Conservation (phyloP, 2,797 vertebrate genomes). For the Aplochiton taeniatus region DNA sequence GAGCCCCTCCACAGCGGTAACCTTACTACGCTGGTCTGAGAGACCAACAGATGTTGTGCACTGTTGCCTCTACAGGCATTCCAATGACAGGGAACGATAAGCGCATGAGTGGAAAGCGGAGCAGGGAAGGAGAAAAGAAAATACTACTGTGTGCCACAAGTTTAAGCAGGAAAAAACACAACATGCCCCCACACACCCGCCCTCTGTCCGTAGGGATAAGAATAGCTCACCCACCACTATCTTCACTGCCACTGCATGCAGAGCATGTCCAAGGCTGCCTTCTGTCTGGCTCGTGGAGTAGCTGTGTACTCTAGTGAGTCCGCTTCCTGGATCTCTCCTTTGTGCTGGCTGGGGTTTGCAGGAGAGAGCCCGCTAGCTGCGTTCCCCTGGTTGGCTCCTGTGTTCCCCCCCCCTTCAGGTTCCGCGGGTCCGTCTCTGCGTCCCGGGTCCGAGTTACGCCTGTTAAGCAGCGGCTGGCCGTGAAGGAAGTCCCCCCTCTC, state of each 20-base stretch:
- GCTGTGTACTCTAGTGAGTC: constrained; percentile 61
- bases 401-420: constrained; percentile 29
- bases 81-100: constrained; percentile 50
- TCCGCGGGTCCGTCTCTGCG: constrained; percentile 32
- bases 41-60: constrained; percentile 51
- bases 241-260: constrained; percentile 72
- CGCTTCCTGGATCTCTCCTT: constrained; percentile 67
- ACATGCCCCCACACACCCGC: constrained; percentile 12
- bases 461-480: constrained; percentile 51
- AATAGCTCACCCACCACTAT: constrained; percentile 75
- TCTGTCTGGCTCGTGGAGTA: constrained; percentile 50
- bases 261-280: constrained; percentile 68
- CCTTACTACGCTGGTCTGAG: constrained; percentile 28
- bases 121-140: constrained; percentile 61
- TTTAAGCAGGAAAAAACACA: constrained; percentile 61
- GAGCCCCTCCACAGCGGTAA: constrained; percentile 25
- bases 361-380: constrained; percentile 30
- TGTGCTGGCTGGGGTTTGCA: constrained; percentile 62
- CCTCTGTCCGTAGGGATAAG: constrained; percentile 59
- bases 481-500: constrained; percentile 69
- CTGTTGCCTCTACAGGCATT: constrained; percentile 49
- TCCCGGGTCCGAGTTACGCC: constrained; percentile 10
- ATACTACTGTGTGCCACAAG: constrained; percentile 72
- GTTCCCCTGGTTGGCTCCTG: constrained; percentile 46
- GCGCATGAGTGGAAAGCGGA: constrained; percentile 64